Conservation (phyloP, 2,888 invertebrate species). For the Mongoloraphidia duomilia region DNA sequence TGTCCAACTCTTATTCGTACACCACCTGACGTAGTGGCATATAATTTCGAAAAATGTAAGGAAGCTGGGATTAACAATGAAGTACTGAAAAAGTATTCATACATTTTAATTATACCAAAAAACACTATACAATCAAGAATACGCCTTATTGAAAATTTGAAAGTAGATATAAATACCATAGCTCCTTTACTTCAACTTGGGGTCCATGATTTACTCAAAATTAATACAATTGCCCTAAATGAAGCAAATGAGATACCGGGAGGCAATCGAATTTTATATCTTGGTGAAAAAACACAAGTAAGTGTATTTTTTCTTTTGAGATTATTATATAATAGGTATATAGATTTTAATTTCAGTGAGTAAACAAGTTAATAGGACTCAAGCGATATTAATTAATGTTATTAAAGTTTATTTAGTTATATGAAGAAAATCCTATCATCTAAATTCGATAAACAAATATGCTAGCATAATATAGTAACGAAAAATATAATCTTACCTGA, state of each 20-base stretch:
- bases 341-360: no score
- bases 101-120: constrained; percentile 18
- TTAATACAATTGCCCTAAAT: constrained; percentile 12
- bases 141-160: constrained; percentile 16
- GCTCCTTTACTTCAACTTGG: constrained; percentile 18
- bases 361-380: no score
- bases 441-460: no score
- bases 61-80: constrained; percentile 16
- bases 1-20: no score
- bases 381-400: no score
- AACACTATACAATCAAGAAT: constrained; percentile 18
- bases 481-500: no score
- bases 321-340: no score
- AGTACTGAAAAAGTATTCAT: constrained; percentile 19
- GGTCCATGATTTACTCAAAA: constrained; percentile 11
- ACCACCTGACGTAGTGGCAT: no score
- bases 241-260: constrained; percentile 6
- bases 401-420: no score
- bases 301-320: neutral
- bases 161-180: constrained; percentile 18
- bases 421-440: no score
- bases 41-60: constrained; percentile 10
- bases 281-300: constrained; percentile 19
- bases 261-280: constrained; percentile 14
- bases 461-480: no score